Base-by-base conservation (phyloP, 64 coral and sea anemone genomes). In the Catalaphyllia jardinei region DNA sequence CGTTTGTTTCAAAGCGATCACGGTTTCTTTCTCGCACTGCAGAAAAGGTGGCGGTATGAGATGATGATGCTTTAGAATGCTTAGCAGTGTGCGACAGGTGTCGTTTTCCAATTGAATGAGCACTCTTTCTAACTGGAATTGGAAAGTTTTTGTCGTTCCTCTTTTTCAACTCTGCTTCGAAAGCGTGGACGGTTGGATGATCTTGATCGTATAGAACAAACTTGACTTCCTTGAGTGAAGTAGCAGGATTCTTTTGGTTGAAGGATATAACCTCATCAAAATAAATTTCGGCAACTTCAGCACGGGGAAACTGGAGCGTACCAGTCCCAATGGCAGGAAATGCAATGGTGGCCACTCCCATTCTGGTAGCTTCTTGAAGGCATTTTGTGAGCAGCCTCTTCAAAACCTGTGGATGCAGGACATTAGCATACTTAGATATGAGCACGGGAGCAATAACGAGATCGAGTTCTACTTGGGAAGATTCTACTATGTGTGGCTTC, bases 261-360 rank as follows among this genome's bases (percentile, higher is more conserved):
- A 79, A 92, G 35, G 30, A 33, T 4, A 89, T 31, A 2, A 77
- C 87, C 88, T 92, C 90, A 7, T 96, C 94, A 46, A 96, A 61
- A n/a, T 83, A 89, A 15, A 88, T 77, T 17, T 50, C 77, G 16
- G 94, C 94, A 13, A 92, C 94, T 74, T 65, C 78, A 67, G 76
- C 74, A 16, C 79, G 86, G 7, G 94, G 67, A 84, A 92, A 96
- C 12, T 54, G 78, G 31, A 92, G 74, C 0, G 62, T 89, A 2
- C 94, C 94, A 1, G 94, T 96, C 71, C 94, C 94, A 38, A 96
- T 96, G 18, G 94, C 90, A 15, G 94, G 86, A 15, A 96, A 79
- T 0, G 90, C 86, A 69, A 96, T 79, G 51, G 62, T 89, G 0
- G 42, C 69, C 50, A 89, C 54, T 22, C 87, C 69, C 52, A 18